Conservation (phyloP, 2,888 invertebrate genomes). For the Brenthis ino region DNA sequence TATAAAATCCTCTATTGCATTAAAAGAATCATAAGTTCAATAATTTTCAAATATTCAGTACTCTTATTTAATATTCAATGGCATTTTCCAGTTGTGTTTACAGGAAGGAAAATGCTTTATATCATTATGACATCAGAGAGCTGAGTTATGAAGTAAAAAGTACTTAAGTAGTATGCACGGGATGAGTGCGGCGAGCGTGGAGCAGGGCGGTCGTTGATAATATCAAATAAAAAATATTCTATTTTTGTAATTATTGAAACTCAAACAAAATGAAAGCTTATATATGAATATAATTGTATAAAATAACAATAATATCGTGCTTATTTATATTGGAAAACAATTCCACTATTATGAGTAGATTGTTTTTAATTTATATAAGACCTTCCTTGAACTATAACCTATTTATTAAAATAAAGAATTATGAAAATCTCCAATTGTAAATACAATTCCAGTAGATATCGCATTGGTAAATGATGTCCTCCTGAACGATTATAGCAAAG, state of each 20-base stretch:
- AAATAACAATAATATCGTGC: no score
- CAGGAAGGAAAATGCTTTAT: slow-evolving; percentile 13
- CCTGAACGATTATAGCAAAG: no score
- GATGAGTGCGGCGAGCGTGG: slow-evolving; percentile 14
- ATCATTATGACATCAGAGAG: slow-evolving; percentile 20
- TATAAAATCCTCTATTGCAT: no score
- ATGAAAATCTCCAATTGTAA: no score
- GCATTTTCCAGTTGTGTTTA: slow-evolving; percentile 19
- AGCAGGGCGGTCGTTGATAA: slow-evolving; percentile 7
- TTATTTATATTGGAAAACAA: no score
- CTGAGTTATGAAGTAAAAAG: slow-evolving; percentile 21
- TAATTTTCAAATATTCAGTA: slow-evolving; percentile 2
- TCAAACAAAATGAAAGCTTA: not conserved
- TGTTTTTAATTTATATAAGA: no score
- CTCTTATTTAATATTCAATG: slow-evolving; percentile 7
- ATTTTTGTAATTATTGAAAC: slow-evolving; percentile 6
- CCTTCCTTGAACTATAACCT: no score
- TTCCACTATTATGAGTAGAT: no score
- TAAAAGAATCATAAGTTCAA: no score
- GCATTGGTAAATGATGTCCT: no score
- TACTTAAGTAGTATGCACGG: slow-evolving; percentile 17
- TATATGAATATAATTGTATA: not conserved
- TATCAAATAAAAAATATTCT: slow-evolving; percentile 15
- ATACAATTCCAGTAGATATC: no score
- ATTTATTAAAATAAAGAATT: no score